Base-by-base conservation (phyloP, 2,797 vertebrate genomes). In the Percopsis omiscomaycus region DNA sequence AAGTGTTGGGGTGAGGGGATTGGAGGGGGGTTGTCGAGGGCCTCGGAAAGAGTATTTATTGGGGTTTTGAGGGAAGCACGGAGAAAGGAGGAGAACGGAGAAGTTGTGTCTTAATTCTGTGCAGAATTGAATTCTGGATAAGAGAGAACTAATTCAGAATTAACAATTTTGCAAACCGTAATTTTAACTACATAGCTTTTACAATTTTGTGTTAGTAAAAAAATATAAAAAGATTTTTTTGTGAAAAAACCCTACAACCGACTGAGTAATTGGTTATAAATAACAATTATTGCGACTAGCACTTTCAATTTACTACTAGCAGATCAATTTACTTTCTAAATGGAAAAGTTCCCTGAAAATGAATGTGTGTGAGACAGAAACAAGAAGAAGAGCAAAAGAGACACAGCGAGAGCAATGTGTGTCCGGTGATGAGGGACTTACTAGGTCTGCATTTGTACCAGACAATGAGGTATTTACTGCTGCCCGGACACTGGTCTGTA, bases 361-460 rank as follows among this genome's bases (percentile, higher is more conserved):
- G 50, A 22, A 50, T 46, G 60, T 46, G 22, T 53, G 64, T 16
- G 45, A 28, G 42, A 11, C 44, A 55, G 45, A 53, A 28, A 48
- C 47, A 11, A 28, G 9, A 11, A 28, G 9, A 11, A 53, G 8
- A 29, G 11, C 16, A 53, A 13, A n/a, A 13, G 14, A n/a, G 15
- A 16, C 14, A 22, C 9, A 37, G 53, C 3, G 29, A 13, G 3
- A 57, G 45, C 29, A 57, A 71, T 69, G 69, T 78, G 76, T 64
- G 5, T 1, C 6, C 49, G 46, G 64, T 1, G 71, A 57, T 64
- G 61, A 79, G 68, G 64, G 74, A 94, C 95, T 95, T 89, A 96
- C 95, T 95, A 49, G 95, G 95, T 83, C 94, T 91, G 91, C 95
- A 96, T 89, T 96, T 96, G 91, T 96, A 96, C 90, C 91, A 92